Base-by-base conservation (phyloP, 2,888 invertebrate genomes). In the Aproaerema taeniolella region DNA sequence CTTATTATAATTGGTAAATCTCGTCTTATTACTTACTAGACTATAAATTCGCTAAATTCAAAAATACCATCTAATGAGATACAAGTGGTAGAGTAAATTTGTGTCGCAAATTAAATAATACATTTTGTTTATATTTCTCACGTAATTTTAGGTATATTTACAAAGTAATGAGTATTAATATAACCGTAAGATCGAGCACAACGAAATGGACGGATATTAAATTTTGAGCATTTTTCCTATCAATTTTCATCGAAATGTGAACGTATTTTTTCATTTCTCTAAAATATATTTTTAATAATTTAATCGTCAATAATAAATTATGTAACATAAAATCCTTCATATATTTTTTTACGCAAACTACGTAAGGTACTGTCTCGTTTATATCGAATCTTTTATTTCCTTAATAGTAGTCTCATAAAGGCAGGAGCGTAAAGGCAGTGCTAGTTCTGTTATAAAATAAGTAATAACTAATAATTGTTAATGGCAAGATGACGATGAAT, bases 51-150 rank as follows among this genome's bases (percentile, higher is more conserved):
- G 83, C 85, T 86, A 86, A 78, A 76, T 77, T 77, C 69, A 78
- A 76, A n/a, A 72, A 82, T 82, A 85, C 72, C 75, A 76, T 80
- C 86, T 86, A 86, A 85, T 86, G 86, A 86, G 86, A 86, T 86
- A 81, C 83, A 77, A 80, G 74, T 79, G 75, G 75, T 79, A 80
- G 78, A 80, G 79, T 74, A 80, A 78, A 65, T 74, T 78, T 68
- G 68, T 63, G 75, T 74, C 67, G 67, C 72, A 75, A 76, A 71
- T 73, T 68, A 68, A 50, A 59, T 60, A 61, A 58, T 20, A 4
- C 20, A 20, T 26, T 20, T 20, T 20, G 20, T 8, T 20, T 20
- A 20, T 59, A 59, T 65, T 59, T 62, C 57, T 67, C 61, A 64
- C 58, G 67, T 52, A 66, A 26, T 3, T 26, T 9, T 26, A 26